Percentiles rank a stretch among this genome's conserved stretches.
These are phyloP conservation scores for Pangasianodon hypophthalmus DNA, from an alignment of 2,113 vertebrate species.

Conservation along the genomic window DNA sequence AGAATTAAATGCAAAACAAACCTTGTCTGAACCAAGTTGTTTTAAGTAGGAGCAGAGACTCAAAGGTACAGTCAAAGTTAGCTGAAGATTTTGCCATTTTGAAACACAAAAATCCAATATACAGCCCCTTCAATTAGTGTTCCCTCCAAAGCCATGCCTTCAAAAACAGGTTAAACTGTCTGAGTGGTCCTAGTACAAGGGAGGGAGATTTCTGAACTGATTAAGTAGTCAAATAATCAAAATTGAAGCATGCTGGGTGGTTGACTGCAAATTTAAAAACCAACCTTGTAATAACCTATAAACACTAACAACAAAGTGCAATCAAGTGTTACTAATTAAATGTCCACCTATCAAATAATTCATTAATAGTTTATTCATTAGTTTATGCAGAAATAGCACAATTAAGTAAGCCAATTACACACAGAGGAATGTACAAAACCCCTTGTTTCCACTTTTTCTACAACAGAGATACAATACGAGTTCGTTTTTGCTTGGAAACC, in stretches of 20 bases:
- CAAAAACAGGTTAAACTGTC: not conserved
- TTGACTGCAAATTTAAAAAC: not conserved
- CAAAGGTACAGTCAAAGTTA: not conserved
- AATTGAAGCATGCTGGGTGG: not conserved
- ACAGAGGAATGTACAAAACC: not conserved
- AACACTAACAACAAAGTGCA: no score
- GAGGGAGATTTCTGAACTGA: not conserved
- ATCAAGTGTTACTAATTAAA: not conserved
- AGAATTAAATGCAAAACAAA: not conserved
- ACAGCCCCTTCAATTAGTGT: not conserved
- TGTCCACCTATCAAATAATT: not conserved
- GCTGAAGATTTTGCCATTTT: not conserved
- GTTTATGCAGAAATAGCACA: not conserved
- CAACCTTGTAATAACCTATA: not conserved
- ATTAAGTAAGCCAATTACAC: not conserved
- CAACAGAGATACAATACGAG: not conserved
- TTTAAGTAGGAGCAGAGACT: not conserved
- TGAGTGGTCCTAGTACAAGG: not conserved
- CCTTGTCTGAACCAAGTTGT: not conserved
- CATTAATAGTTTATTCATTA: no score
- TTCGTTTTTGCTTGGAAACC: not conserved
- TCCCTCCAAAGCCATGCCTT: not conserved
- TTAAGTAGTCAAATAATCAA: not conserved
- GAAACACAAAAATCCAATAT: not conserved
- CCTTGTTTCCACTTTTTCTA: not conserved